Evolutionary conservation across 2,888 invertebrate genomes (phyloP).

Genomic region (Hypolimnas misippus): DNA sequence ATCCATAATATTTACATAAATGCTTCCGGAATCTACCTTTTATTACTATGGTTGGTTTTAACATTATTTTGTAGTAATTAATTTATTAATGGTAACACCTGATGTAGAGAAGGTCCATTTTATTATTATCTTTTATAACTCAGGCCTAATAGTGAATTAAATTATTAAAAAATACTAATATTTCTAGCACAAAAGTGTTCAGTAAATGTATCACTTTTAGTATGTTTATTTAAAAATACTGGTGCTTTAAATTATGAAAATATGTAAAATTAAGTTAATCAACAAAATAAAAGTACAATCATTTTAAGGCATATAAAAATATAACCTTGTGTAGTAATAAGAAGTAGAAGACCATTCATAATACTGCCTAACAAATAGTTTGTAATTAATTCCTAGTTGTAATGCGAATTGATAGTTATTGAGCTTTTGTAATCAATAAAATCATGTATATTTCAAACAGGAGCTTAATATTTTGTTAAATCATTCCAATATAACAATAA

Average conservation of each 20-base stretch:
- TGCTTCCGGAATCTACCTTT: background rate
- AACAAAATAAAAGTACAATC: background rate
- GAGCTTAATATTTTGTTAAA: background rate
- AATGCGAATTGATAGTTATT: background rate
- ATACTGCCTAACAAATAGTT: conserved; percentile 6
- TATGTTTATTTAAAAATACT: background rate
- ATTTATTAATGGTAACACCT: background rate
- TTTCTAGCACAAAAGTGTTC: background rate
- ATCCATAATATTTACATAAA: background rate
- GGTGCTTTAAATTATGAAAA: background rate
- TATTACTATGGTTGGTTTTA: background rate
- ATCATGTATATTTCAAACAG: background rate
- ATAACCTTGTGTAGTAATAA: background rate
- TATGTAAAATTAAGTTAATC: background rate
- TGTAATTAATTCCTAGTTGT: background rate
- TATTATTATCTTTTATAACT: no score
- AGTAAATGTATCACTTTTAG: background rate
- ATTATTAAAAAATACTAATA: background rate
- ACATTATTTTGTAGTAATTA: background rate
- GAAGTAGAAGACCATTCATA: background rate
- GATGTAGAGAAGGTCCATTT: background rate
- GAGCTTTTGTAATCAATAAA: background rate
- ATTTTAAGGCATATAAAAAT: background rate
- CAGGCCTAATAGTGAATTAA: background rate
- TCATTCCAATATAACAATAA: conserved; percentile 2